These are phyloP conservation scores for Aythya baeri DNA, from an alignment of 2,113 vertebrate genomes.

Conservation along the genomic window DNA sequence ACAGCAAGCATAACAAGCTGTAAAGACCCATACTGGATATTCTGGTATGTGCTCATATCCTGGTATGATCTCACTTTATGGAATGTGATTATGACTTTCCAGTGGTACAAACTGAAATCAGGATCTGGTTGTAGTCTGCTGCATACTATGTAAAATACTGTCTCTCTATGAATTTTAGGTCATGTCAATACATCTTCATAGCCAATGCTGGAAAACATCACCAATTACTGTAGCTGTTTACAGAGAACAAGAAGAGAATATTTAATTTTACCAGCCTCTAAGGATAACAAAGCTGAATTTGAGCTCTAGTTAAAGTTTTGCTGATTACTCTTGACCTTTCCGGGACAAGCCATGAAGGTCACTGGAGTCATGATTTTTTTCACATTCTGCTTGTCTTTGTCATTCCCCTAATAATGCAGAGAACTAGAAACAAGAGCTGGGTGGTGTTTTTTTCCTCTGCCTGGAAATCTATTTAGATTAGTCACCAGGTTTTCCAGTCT, in stretches of 20 bases:
- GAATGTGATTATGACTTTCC: conserved; percentile 18
- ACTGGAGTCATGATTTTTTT: conserved; percentile 65
- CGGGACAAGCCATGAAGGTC: conserved; percentile 65
- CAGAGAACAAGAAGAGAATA: conserved; percentile 45
- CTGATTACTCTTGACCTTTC: conserved; percentile 69
- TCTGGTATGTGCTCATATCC: not conserved
- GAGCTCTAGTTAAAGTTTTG: conserved; percentile 74
- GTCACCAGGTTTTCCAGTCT: conserved; percentile 66
- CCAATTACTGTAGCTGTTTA: conserved; percentile 39
- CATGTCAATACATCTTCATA: conserved; percentile 8
- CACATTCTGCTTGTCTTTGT: conserved; percentile 61
- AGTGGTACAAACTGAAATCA: not conserved
- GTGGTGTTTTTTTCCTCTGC: conserved; percentile 34
- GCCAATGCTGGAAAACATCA: conserved; percentile 24
- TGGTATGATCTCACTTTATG: conserved; percentile 12
- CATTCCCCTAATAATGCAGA: conserved; percentile 62
- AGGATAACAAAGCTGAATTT: conserved; percentile 50
- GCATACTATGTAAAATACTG: not conserved
- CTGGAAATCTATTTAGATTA: conserved; percentile 77
- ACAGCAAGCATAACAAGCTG: not conserved
- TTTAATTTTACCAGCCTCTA: conserved; percentile 53
- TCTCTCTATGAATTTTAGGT: not conserved
- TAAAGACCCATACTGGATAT: not conserved
- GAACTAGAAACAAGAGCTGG: conserved; percentile 58
- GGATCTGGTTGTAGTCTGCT: not conserved